These are phyloP conservation scores for Grammatotria lemairii DNA, from an alignment of 2,113 vertebrate species.

Conservation along the genomic window DNA sequence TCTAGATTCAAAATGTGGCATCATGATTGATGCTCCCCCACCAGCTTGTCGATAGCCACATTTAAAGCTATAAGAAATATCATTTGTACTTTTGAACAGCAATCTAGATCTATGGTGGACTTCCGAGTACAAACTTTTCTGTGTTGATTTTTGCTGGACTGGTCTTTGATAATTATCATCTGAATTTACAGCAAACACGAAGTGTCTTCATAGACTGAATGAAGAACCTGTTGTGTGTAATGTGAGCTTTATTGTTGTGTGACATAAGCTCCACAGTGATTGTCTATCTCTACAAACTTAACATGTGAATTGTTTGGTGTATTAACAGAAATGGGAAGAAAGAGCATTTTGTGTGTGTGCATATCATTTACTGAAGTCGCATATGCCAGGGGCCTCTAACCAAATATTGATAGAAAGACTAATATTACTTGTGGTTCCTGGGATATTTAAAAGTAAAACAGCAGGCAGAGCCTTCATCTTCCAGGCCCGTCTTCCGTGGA, in stretches of 20 bases:
- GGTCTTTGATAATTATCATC: not conserved
- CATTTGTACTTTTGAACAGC: not conserved
- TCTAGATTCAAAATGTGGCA: not conserved
- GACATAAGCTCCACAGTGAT: not conserved
- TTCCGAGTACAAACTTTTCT: accelerated
- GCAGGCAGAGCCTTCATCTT: not conserved
- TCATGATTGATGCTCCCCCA: not conserved
- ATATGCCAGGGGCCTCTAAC: not conserved
- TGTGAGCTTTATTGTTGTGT: not conserved
- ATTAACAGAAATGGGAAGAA: not conserved
- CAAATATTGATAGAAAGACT: not conserved
- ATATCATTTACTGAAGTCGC: not conserved
- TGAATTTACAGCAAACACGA: not conserved
- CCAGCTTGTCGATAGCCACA: not conserved
- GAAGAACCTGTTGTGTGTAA: not conserved
- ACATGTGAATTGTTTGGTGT: not conserved
- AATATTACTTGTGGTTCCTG: not conserved
- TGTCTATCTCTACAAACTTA: not conserved
- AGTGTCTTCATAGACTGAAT: not conserved
- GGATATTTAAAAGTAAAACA: not conserved
- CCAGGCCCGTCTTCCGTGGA: not conserved
- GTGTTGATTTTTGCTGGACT: not conserved
- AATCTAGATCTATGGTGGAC: not conserved
- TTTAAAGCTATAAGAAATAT: not conserved
- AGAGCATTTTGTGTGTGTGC: not conserved